Evolutionary conservation across 92 coral and sea anemone species (phyloP), one percentile per base, ranked within the genome.

Genomic region (Epizoanthus stellaris): DNA sequence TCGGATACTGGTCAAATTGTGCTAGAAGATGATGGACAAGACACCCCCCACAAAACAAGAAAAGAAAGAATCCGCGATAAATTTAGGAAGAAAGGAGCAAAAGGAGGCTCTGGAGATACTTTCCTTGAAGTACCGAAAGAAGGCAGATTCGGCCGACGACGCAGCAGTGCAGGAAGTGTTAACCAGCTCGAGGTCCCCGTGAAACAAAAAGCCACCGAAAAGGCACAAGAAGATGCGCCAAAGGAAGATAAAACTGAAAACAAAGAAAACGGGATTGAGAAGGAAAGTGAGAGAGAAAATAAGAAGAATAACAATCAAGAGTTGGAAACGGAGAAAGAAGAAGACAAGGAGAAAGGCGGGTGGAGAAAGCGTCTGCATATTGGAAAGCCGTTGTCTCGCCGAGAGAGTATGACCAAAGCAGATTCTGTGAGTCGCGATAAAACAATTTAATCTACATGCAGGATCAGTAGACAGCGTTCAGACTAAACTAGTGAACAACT

Each of bases 51-150:
- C 56, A 77, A 77, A 59, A 64, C 60, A 64, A 79, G 52, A 63
- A 59, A 71, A 11, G 67, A 59, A 11, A 79, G 70, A 42, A 79
- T 79, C 20, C 83, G 83, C 17, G 83, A 79, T 19, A 79, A 64
- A 43, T 79, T 79, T 58, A 64, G 83, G 49, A 79, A 79, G 58
- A 64, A 64, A 79, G 83, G 83, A 3, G 39, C 17, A 21, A 79
- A 64, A 64, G 83, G 45, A 42, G 42, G 72, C 59, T 25, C 60
- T 2, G 83, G 83, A 13, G 83, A 79, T 19, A 12, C n/a, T 62
- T 79, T 79, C 59, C 83, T 79, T 19, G 73, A 79, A 9, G 83
- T 79, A 19, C 83, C 83, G 23, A 79, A 79, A 79, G 72, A 63
- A 14, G 62, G 83, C 42, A 52, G 73, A 19, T 70, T 79, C 45